Conservation (phyloP, 1,140 invertebrate genomes). For the Drosophila insularis region DNA sequence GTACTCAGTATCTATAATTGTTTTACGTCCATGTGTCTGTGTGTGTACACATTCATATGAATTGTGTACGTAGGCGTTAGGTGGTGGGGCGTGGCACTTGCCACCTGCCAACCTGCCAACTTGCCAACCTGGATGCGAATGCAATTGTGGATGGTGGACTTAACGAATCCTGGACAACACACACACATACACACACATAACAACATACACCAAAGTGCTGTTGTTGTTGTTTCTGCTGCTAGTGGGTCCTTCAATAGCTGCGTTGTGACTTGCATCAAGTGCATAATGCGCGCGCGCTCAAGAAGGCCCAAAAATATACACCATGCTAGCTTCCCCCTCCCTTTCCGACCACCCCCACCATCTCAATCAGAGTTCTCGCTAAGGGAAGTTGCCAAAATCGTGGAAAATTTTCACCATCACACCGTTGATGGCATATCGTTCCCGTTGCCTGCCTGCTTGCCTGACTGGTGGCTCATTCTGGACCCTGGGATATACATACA, state of each 20-base stretch:
- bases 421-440: constrained; percentile 27
- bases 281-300: constrained; percentile 51
- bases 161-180: constrained; percentile 2
- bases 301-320: constrained; percentile 18
- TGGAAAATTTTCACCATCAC: constrained; percentile 57
- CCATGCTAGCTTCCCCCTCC: not conserved
- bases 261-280: constrained; percentile 31
- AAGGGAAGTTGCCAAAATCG: constrained; percentile 33
- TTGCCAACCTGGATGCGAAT: not conserved
- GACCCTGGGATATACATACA: not conserved
- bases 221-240: not conserved
- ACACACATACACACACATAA: too few species aligned
- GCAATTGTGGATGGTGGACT: constrained; percentile 6
- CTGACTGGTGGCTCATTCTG: not conserved
- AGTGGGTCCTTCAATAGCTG: constrained; percentile 10
- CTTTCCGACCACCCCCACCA: not conserved
- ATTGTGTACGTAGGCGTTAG: not conserved
- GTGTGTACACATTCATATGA: not conserved
- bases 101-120: constrained; percentile 9
- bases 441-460: not conserved
- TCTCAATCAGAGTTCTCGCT: constrained; percentile 14
- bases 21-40: constrained; percentile 13
- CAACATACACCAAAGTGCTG: not conserved
- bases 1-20: constrained; percentile 37
- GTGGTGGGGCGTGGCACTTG: constrained; percentile 26